phyloP scores from a whole-genome alignment of 2,113 vertebrate species.

The Struthidea cinerea region DNA sequence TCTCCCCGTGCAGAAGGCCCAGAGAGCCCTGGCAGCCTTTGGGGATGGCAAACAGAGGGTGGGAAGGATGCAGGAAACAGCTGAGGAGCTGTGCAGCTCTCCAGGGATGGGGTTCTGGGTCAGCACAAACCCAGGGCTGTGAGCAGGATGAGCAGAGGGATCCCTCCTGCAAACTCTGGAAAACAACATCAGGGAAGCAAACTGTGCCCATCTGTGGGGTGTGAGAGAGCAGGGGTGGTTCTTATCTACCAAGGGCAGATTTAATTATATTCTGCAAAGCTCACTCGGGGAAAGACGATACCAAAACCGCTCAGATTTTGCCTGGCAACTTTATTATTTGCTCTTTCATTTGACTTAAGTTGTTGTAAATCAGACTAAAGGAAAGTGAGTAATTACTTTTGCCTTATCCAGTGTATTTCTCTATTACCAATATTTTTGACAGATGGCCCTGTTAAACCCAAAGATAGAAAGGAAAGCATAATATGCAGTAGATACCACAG shows the following conservation, averaged over 20 bases:
- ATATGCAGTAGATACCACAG: neutral
- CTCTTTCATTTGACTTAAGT: neutral
- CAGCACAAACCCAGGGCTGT: neutral
- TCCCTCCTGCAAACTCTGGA: neutral
- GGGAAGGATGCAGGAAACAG: neutral
- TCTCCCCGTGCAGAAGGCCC: neutral
- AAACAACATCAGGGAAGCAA: neutral
- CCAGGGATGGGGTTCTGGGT: neutral
- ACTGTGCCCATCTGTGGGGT: neutral
- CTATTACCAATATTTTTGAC: slow-evolving; percentile 26
- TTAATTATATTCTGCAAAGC: neutral
- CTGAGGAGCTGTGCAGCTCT: neutral
- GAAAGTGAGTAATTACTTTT: slow-evolving; percentile 26
- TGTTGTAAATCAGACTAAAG: neutral
- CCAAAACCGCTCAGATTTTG: neutral
- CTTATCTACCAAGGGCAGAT: neutral
- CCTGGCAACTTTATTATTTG: neutral
- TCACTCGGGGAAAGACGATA: neutral
- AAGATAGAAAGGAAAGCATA: neutral
- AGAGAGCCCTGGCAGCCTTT: neutral
- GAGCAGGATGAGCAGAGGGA: neutral
- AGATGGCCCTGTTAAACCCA: slow-evolving; percentile 11
- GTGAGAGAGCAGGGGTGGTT: neutral
- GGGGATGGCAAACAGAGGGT: neutral
- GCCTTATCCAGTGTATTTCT: neutral